These are phyloP conservation scores for Lasioglossum marginatum DNA, from an alignment of 2,888 invertebrate genomes.

Conservation along the genomic window DNA sequence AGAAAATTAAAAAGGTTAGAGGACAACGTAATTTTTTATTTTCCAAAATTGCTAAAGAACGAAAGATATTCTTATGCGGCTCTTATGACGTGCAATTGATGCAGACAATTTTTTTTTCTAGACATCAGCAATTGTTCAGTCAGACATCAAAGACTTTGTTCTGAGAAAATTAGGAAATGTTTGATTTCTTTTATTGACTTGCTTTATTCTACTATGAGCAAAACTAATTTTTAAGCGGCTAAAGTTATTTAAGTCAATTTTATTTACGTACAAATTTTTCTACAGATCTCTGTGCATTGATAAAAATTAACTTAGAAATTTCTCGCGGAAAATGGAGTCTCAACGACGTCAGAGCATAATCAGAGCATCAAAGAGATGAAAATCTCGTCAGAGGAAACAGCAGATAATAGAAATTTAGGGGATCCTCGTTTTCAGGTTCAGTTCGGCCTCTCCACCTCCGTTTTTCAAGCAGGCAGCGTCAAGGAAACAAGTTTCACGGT, in stretches of 20 bases:
- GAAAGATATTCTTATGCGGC: too few species aligned
- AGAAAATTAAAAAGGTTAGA: background rate
- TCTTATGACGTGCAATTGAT: too few species aligned
- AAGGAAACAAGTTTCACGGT: conserved; percentile 20
- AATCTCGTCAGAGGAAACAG: background rate
- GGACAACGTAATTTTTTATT: background rate
- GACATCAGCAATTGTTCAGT: too few species aligned
- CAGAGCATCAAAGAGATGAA: background rate
- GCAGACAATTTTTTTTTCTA: too few species aligned
- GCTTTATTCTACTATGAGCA: too few species aligned
- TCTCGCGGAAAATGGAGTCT: background rate
- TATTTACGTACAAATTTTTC: background rate
- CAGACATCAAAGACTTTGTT: too few species aligned
- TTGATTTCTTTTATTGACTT: too few species aligned
- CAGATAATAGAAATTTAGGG: background rate
- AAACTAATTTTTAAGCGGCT: too few species aligned
- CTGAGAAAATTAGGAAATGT: too few species aligned
- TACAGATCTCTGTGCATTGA: too few species aligned
- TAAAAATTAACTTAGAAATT: background rate
- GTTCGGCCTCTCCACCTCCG: background rate
- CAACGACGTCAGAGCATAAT: background rate
- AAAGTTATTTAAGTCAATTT: background rate
- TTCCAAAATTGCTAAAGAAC: too few species aligned
- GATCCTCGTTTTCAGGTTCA: background rate
- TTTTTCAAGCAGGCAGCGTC: background rate